A percentile compares a stretch with the other conserved stretches of the same genome.
Evolutionary conservation across 2,888 invertebrate genomes (phyloP).

Genomic region (Diachrysia chrysitis): DNA sequence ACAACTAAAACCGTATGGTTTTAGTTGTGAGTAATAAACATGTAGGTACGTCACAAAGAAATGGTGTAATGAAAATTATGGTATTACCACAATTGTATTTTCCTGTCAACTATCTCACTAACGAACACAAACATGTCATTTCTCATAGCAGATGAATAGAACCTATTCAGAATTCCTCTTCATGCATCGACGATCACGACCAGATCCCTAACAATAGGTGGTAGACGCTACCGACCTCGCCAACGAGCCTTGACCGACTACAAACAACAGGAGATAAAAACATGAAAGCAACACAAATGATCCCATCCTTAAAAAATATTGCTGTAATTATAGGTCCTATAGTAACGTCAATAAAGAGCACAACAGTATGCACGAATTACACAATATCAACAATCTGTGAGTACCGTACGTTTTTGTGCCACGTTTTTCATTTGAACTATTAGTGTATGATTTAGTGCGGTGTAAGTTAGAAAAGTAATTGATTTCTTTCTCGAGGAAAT

Average conservation of each 20-base stretch:
- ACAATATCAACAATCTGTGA: constrained; percentile 34
- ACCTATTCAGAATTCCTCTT: constrained; percentile 65
- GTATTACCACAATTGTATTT: constrained; percentile 9
- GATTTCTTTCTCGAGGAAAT: constrained; percentile 66
- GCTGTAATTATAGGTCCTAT: constrained; percentile 41
- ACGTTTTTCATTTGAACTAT: constrained; percentile 41
- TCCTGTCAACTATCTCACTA: constrained; percentile 30
- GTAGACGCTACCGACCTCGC: constrained; percentile 67
- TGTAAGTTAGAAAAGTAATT: constrained; percentile 55
- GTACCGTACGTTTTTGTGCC: constrained; percentile 41
- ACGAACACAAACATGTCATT: constrained; percentile 41
- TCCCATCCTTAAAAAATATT: constrained; percentile 48
- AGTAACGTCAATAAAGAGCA: constrained; percentile 35
- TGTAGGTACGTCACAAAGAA: not conserved
- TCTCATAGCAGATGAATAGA: constrained; percentile 58
- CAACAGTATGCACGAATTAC: constrained; percentile 37
- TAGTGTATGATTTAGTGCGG: constrained; percentile 47
- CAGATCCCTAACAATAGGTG: constrained; percentile 68
- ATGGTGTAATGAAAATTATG: not conserved
- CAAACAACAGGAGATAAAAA: constrained; percentile 61
- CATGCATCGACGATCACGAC: constrained; percentile 70
- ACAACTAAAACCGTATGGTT: too few relatives aligned
- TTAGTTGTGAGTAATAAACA: too few relatives aligned
- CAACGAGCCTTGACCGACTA: constrained; percentile 72
- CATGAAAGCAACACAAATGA: constrained; percentile 53